Base-by-base conservation (phyloP, 2,888 invertebrate genomes). In the Proisotoma minuta region DNA sequence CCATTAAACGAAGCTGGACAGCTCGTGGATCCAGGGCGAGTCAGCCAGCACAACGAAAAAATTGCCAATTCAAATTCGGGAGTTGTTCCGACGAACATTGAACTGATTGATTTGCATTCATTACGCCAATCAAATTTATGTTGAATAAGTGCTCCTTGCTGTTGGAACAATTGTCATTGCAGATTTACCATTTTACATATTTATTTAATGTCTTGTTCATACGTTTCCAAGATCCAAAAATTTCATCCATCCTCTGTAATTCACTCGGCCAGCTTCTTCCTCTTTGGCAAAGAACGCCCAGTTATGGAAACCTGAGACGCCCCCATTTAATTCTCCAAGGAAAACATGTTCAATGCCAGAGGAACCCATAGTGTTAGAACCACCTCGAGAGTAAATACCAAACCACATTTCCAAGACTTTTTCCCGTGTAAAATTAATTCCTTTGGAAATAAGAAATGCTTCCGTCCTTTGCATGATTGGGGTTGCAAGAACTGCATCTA, bases 321-420 rank as follows among this genome's bases (percentile, higher is more conserved):
- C 85, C 43, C 83, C 83, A 71, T 85, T 85, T 0, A 88, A 80
- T 81, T 96, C 95, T 0, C 91, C 88, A 2, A 94, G 83, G 77
- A 95, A 93, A 18, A 93, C 85, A 75, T 96, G 95, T 78, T 96
- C 95, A 76, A 95, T 95, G 1, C 91, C 95, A 27, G 88, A 89
- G 73, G 94, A 93, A 61, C 93, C 89, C 24, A 89, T 84, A 76
- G 84, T 84, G 26, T 89, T 88, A 40, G 49, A 53, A 74, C 84
- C 82, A 27, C 88, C 86, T 65, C 93, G 82, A 0, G 91, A 86
- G 76, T 92, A 96, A 71, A 89, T 82, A 29, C 85, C 86, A 57
- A 72, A 71, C 73, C 73, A 73, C 18, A 73, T 65, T 22, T 66
- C 52, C 3, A 61, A 20, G 58, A 73, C 67, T 12, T 28, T 43